phyloP scores from a whole-genome alignment of 1,140 invertebrate genomes.

The Halesus radiatus region DNA sequence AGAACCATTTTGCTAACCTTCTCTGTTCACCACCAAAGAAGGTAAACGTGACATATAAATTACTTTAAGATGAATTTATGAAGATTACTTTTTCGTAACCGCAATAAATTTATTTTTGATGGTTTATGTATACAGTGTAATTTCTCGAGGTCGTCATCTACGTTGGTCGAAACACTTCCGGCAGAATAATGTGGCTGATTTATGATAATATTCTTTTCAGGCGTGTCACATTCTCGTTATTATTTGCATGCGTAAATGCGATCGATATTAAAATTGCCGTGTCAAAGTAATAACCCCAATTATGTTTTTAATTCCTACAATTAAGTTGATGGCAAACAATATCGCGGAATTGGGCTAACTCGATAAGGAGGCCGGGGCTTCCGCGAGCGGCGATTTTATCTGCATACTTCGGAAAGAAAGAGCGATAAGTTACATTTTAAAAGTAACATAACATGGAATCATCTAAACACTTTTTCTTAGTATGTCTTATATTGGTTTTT shows the following conservation, averaged over 20 bases:
- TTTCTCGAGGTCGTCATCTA: too few relatives aligned
- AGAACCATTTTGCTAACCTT: too few relatives aligned
- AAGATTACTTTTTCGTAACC: neutral
- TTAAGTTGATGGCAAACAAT: constrained; percentile 20
- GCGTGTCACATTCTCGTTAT: neutral
- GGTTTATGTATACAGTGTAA: too few relatives aligned
- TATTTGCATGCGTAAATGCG: neutral
- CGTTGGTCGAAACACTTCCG: too few relatives aligned
- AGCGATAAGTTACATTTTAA: neutral
- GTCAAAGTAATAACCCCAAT: constrained; percentile 14
- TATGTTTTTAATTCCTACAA: constrained; percentile 23
- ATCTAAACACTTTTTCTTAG: too few relatives aligned
- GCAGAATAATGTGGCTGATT: neutral
- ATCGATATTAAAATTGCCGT: constrained; percentile 11
- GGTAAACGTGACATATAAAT: too few relatives aligned
- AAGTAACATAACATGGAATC: too few relatives aligned
- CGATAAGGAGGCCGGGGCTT: constrained; percentile 6
- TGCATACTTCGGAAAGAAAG: neutral
- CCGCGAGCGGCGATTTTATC: constrained; percentile 2
- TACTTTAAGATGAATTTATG: constrained; percentile 5
- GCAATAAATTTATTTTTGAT: neutral
- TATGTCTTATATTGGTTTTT: too few relatives aligned
- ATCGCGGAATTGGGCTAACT: constrained; percentile 13
- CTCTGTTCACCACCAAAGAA: neutral
- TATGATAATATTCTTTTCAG: neutral